Percentiles rank a stretch among this genome's conserved stretches.
These are phyloP conservation scores for Alcedo quadribrachys DNA, from an alignment of 2,797 vertebrate genomes.

Conservation along the genomic window DNA sequence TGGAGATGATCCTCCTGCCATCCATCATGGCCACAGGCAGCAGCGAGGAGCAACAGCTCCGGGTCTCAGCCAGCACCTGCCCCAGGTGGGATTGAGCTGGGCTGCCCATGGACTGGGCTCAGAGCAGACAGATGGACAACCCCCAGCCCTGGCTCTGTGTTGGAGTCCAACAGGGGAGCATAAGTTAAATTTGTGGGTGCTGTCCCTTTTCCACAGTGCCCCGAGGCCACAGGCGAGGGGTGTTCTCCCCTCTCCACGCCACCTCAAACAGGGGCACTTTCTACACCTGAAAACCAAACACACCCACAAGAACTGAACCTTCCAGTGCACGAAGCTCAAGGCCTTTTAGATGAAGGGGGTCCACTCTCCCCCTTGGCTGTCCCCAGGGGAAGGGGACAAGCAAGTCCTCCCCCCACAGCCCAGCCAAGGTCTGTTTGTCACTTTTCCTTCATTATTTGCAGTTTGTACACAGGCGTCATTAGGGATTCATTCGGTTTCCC, in stretches of 20 bases:
- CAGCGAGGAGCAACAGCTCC: not conserved
- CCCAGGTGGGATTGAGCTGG: not conserved
- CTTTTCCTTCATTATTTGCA: conserved; percentile 56
- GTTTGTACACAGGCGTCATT: conserved; percentile 73
- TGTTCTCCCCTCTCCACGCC: rapidly evolving
- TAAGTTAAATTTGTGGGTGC: rapidly evolving
- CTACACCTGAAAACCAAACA: rapidly evolving
- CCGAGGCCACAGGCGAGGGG: rapidly evolving
- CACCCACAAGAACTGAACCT: not conserved
- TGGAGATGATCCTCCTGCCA: not conserved
- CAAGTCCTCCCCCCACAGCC: not conserved
- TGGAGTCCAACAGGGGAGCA: not conserved
- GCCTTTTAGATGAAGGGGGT: not conserved
- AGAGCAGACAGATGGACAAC: not conserved
- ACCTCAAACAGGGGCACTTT: not conserved
- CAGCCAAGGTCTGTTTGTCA: conserved; percentile 52
- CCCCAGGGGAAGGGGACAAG: not conserved
- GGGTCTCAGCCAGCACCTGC: not conserved
- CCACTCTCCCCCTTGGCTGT: rapidly evolving
- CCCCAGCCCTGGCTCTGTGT: rapidly evolving
- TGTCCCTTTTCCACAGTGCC: rapidly evolving
- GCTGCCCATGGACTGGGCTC: rapidly evolving
- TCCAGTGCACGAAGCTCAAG: rapidly evolving
- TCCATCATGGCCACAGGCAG: rapidly evolving
- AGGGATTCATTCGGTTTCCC: conserved; percentile 73